Base-by-base conservation (phyloP, 2,888 invertebrate genomes). In the Danaus chrysippus region DNA sequence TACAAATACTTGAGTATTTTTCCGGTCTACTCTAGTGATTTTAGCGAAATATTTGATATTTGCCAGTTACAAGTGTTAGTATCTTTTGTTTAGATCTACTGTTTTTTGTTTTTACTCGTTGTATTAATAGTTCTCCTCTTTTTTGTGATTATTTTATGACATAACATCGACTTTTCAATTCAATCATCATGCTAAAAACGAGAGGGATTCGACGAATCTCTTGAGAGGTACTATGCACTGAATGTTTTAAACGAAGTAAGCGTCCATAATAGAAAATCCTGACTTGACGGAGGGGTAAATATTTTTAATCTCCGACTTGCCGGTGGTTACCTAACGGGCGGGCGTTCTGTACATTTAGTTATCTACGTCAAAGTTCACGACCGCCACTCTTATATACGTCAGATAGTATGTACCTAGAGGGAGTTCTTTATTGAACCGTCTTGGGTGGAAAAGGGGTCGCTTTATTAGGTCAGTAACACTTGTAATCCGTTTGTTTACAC, bases 401-500 rank as follows among this genome's bases (percentile, higher is more conserved):
- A 78, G 81, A 82, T 82, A 80, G 79, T 81, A 83, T 74, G 81
- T 84, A 84, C 82, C 83, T 83, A 85, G 79, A 84, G 85, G 84
- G 88, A 88, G 86, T 87, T 89, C 87, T 89, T 88, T 89, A 89
- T 88, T 86, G 87, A 88, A 83, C 82, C 77, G 83, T 83, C 84
- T 86, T 85, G 87, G 83, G 83, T 80, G 83, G 75, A 77, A 84
- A 86, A 87, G 86, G 89, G 89, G 86, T 84, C 86, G 84, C 76
- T 83, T 87, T 89, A 89, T 86, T 88, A 89, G 90, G 90, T 90
- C 90, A 90, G 85, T 88, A 86, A 85, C 87, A 86, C 84, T 81
- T 76, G 81, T 81, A 83, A 82, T 81, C 77, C 76, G 83, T 83
- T 83, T 84, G 84, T 86, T 84, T 85, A 86, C 83, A 78, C 76